These are phyloP conservation scores for Synanthedon formicaeformis DNA, from an alignment of 2,888 invertebrate genomes.

Conservation along the genomic window DNA sequence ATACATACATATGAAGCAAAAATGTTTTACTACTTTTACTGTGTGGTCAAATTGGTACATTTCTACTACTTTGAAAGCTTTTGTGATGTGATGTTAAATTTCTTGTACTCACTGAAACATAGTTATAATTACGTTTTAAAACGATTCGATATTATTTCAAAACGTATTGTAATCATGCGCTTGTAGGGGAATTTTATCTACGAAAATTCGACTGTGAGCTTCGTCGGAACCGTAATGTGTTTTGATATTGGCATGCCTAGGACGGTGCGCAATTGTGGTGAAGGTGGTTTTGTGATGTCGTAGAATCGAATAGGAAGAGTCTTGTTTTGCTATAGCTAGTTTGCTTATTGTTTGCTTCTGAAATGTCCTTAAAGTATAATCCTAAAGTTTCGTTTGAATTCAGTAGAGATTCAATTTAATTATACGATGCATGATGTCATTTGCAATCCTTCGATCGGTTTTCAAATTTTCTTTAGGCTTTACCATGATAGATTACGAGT, in stretches of 20 bases:
- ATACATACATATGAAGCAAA: too few species aligned
- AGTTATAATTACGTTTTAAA: slow-evolving; percentile 6
- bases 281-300: slow-evolving; percentile 43
- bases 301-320: slow-evolving; percentile 30
- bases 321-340: slow-evolving; percentile 48
- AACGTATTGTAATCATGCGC: slow-evolving; percentile 23
- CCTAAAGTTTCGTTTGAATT: slow-evolving; percentile 43
- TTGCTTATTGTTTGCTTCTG: slow-evolving; percentile 57
- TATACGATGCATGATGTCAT: slow-evolving; percentile 43
- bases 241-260: slow-evolving; percentile 50
- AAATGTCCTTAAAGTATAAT: slow-evolving; percentile 40
- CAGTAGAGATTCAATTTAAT: slow-evolving; percentile 29
- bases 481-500: too few species aligned
- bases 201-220: slow-evolving; percentile 15
- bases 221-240: slow-evolving; percentile 20
- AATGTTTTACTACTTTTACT: too few species aligned
- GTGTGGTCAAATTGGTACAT: slow-evolving; percentile 39
- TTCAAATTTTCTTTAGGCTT: slow-evolving; percentile 5
- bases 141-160: slow-evolving; percentile 21
- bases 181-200: slow-evolving; percentile 18
- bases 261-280: slow-evolving; percentile 39
- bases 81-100: slow-evolving; percentile 65
- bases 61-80: slow-evolving; percentile 53
- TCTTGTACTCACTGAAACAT: slow-evolving; percentile 27
- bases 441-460: slow-evolving; percentile 22